Conservation (phyloP, 2,888 invertebrate species). For the Hirtodrosophila alboralis region DNA sequence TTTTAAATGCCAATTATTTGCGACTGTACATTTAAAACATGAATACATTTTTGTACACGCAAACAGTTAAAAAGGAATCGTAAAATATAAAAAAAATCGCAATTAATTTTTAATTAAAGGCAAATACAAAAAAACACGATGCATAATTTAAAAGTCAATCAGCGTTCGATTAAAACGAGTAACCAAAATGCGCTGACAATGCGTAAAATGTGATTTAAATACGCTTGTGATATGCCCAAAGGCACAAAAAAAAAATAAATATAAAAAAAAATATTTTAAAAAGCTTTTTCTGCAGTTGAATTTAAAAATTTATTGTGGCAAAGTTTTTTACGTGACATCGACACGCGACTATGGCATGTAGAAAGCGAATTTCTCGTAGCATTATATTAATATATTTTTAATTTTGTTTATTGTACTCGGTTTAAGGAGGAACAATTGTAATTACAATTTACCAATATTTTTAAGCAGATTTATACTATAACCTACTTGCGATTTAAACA, state of each 20-base stretch:
- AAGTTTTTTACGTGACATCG: constrained; percentile 26
- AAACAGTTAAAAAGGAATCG: too few relatives aligned
- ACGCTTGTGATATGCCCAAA: constrained; percentile 1
- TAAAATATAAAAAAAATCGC: constrained; percentile 31
- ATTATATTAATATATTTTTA: constrained; percentile 9
- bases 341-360: constrained; percentile 53
- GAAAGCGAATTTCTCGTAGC: constrained; percentile 46
- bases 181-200: constrained; percentile 44
- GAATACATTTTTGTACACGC: constrained; percentile 29
- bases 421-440: too few relatives aligned
- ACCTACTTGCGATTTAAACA: too few relatives aligned
- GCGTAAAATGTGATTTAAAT: constrained; percentile 39
- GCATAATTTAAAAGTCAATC: constrained; percentile 67
- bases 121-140: constrained; percentile 54
- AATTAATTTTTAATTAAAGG: constrained; percentile 77
- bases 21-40: constrained; percentile 62
- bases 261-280: too few relatives aligned
- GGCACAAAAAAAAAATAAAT: too few relatives aligned
- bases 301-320: constrained; percentile 19
- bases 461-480: too few relatives aligned
- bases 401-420: too few relatives aligned
- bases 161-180: constrained; percentile 38
- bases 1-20: constrained; percentile 75
- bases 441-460: too few relatives aligned
- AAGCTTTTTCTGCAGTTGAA: too few relatives aligned